Conservation (phyloP, 2,797 vertebrate genomes). For the Rhinichthys osculus region DNA sequence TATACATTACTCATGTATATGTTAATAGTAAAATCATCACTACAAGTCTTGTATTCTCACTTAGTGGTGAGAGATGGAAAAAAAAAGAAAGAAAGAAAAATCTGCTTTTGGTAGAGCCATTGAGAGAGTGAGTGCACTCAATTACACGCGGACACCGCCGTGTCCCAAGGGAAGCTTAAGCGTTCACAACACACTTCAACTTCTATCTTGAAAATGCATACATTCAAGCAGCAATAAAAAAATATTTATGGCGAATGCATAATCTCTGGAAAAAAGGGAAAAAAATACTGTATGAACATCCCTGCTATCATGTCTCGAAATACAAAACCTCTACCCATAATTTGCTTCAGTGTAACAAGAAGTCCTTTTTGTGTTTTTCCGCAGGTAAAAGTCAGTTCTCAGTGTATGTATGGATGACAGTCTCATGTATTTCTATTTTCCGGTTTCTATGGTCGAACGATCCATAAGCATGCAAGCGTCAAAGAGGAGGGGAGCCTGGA, state of each 20-base stretch:
- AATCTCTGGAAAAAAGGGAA: conserved; percentile 87
- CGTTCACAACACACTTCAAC: conserved; percentile 82
- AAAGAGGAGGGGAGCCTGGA: conserved; percentile 86
- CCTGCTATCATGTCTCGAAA: conserved; percentile 99
- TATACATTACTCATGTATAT: conserved; percentile 68
- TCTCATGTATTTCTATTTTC: conserved; percentile 76
- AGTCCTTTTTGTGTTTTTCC: conserved; percentile 90
- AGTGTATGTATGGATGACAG: conserved; percentile 94
- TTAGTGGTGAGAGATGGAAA: not conserved
- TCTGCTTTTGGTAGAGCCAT: conserved; percentile 54
- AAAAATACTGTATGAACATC: conserved; percentile 91
- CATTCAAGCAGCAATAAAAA: conserved; percentile 96
- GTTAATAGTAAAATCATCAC: conserved; percentile 65
- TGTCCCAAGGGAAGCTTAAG: conserved; percentile 40
- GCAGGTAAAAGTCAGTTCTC: conserved; percentile 96
- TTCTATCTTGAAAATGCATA: conserved; percentile 92
- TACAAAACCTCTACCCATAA: conserved; percentile 98
- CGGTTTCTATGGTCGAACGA: conserved; percentile 92
- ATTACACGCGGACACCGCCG: conserved; percentile 28
- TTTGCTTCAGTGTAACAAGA: conserved; percentile 97
- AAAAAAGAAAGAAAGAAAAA: not conserved
- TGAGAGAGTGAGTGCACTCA: conserved; percentile 26
- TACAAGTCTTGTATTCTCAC: conserved; percentile 70
- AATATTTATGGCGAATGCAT: conserved; percentile 94
- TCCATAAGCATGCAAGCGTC: conserved; percentile 99